phyloP scores from a whole-genome alignment of 2,113 vertebrate genomes.

The Chaetodon auriga region DNA sequence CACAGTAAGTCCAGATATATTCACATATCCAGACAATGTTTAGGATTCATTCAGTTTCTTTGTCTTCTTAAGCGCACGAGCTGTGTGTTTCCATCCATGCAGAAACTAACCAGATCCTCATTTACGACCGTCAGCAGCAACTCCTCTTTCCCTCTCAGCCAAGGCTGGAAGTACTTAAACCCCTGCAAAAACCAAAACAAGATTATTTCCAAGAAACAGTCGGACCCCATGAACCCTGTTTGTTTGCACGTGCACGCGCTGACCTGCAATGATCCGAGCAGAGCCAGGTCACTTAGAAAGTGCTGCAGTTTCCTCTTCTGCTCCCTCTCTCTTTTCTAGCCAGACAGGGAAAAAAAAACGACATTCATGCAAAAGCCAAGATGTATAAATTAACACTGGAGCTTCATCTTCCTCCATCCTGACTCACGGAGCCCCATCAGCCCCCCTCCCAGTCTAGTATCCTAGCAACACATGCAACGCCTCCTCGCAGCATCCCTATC shows the following conservation, averaged over 20 bases:
- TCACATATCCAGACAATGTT: not conserved
- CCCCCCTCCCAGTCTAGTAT: constrained; percentile 45
- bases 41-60: not conserved
- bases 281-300: constrained; percentile 82
- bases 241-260: not conserved
- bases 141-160: constrained; percentile 87
- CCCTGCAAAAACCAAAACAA: constrained; percentile 71
- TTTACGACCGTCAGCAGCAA: constrained; percentile 86
- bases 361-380: not conserved
- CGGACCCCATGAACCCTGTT: not conserved
- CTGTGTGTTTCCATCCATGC: not conserved
- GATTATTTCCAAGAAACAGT: not conserved
- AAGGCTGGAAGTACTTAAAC: constrained; percentile 88
- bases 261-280: constrained; percentile 85
- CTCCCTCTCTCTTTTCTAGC: constrained; percentile 79
- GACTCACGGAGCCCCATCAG: constrained; percentile 2
- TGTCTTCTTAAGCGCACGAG: not conserved
- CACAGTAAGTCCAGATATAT: no score
- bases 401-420: not conserved
- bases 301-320: constrained; percentile 81
- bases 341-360: not conserved
- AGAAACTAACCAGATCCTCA: constrained; percentile 82
- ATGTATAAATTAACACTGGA: not conserved
- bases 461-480: constrained; percentile 75
- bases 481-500: constrained; percentile 43